These are phyloP conservation scores for Orthosia gothica DNA, from an alignment of 2,888 invertebrate genomes.

Conservation along the genomic window DNA sequence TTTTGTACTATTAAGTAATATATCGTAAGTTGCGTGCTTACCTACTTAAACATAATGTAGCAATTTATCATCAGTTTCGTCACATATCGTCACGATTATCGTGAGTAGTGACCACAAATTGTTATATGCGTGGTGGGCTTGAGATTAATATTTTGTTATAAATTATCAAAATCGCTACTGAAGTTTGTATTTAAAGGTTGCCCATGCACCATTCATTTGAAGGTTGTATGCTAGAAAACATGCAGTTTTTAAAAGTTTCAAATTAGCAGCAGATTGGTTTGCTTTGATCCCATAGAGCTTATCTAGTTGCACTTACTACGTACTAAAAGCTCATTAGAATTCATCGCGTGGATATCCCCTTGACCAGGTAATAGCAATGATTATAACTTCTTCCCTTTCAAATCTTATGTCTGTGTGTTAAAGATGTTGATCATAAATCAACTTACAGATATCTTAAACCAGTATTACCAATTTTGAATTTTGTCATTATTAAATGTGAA, in stretches of 20 bases:
- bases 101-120: conserved; percentile 42
- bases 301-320: neutral
- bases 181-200: neutral
- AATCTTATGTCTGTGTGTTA: neutral
- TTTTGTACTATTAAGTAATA: neutral
- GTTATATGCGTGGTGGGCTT: neutral
- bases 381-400: neutral
- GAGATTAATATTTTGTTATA: neutral
- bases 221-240: neutral
- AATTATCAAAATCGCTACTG: neutral
- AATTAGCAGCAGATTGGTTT: neutral
- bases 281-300: neutral
- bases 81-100: conserved; percentile 46
- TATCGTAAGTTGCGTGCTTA: conserved; percentile 18
- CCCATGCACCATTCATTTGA: no score
- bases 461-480: conserved; percentile 10
- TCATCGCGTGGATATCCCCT: no score
- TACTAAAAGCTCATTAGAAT: no score
- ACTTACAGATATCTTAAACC: neutral
- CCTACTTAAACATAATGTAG: conserved; percentile 13
- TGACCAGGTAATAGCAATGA: no score
- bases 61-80: conserved; percentile 49
- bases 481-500: conserved; percentile 1
- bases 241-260: neutral
- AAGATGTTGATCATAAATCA: neutral